Evolutionary conservation across 2,113 vertebrate genomes (phyloP).

Genomic region (Origma solitaria): DNA sequence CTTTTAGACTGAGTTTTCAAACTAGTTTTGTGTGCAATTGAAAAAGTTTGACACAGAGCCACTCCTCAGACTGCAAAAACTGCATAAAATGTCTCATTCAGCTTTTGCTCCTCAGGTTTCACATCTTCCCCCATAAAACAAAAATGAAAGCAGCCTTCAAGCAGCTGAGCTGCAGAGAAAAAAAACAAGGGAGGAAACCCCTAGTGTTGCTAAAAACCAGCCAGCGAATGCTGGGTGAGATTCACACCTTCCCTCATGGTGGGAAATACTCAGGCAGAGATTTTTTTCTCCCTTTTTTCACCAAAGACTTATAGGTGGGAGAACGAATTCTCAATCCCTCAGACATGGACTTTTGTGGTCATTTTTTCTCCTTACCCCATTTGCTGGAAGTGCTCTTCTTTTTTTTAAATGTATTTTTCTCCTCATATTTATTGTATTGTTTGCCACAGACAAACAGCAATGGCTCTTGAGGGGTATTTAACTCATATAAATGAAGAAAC

Average conservation of each 20-base stretch:
- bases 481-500: background rate
- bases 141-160: background rate
- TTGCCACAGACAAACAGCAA: fast-evolving
- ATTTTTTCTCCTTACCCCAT: background rate
- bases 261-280: background rate
- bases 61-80: background rate
- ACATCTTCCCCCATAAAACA: background rate
- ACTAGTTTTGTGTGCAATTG: fast-evolving
- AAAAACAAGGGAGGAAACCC: background rate
- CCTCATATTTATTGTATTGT: background rate
- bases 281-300: background rate
- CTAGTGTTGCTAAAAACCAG: background rate
- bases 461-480: background rate
- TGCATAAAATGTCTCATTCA: background rate
- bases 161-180: background rate
- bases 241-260: background rate
- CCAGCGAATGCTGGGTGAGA: fast-evolving
- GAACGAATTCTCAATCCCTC: background rate
- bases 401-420: background rate
- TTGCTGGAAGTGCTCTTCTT: background rate
- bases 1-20: background rate
- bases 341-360: background rate
- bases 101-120: background rate
- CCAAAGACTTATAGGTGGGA: background rate
- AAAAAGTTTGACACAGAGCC: background rate